Conservation (phyloP, 2,113 vertebrate genomes). For the Hepsetus odoe region DNA sequence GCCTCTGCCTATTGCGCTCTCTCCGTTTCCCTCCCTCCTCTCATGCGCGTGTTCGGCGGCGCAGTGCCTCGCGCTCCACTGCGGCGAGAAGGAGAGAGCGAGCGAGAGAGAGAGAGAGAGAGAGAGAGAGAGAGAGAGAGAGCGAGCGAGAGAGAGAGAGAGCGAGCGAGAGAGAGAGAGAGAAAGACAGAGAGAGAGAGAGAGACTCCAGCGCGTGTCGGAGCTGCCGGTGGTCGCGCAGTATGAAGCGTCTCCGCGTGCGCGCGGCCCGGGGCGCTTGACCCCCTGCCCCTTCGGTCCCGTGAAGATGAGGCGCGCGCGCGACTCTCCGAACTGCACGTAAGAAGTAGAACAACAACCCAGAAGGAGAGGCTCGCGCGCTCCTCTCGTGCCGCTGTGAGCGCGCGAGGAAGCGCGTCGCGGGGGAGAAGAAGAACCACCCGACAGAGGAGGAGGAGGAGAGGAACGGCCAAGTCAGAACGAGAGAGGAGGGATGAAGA, state of each 20-base stretch:
- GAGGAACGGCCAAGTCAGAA: conserved; percentile 22
- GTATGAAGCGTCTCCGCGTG: conserved; percentile 69
- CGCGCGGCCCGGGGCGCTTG: conserved; percentile 21
- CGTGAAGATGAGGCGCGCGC: conserved; percentile 65
- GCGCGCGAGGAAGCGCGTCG: not conserved
- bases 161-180: conserved; percentile 53
- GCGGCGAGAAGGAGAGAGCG: conserved; percentile 52
- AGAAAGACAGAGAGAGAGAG: conserved; percentile 44
- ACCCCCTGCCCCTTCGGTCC: conserved; percentile 13
- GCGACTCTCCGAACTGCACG: conserved; percentile 71
- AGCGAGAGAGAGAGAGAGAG: conserved; percentile 47
- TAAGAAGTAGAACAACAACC: conserved; percentile 6
- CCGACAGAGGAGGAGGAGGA: conserved; percentile 86
- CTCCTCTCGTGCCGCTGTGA: conserved; percentile 35
- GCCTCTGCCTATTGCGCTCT: conserved; percentile 27
- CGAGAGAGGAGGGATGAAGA: conserved; percentile 82
- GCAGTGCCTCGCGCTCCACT: conserved; percentile 60
- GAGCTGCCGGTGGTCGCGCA: conserved; percentile 12
- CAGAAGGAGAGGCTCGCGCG: conserved; percentile 22
- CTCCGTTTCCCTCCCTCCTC: conserved; percentile 57
- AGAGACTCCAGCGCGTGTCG: conserved; percentile 40
- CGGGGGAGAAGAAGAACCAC: conserved; percentile 8
- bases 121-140: conserved; percentile 50
- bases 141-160: conserved; percentile 50
- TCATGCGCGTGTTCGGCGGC: conserved; percentile 75